phyloP scores from a whole-genome alignment of 2,113 vertebrate species.

The Haemorhous mexicanus region DNA sequence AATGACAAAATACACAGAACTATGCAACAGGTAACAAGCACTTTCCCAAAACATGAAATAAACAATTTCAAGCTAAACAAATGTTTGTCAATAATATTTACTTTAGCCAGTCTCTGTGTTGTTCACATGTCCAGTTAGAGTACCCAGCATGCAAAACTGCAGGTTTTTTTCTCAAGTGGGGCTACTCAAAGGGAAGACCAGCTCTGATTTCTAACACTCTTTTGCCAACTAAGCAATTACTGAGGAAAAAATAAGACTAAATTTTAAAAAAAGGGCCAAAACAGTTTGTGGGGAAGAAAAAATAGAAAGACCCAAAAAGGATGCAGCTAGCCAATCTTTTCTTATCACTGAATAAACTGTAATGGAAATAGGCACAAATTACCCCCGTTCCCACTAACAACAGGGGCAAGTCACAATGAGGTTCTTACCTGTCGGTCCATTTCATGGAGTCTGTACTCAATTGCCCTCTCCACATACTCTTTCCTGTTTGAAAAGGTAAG shows the following conservation, averaged over 20 bases:
- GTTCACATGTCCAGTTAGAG: not conserved
- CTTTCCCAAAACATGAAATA: not conserved
- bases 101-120: not conserved
- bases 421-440: constrained; percentile 83
- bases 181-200: not conserved
- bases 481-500: constrained; percentile 86
- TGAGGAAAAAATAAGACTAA: not conserved
- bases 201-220: not conserved
- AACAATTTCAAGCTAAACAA: not conserved
- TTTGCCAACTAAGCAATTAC: not conserved
- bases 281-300: not conserved
- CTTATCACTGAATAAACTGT: not conserved
- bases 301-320: not conserved
- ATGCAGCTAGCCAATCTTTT: not conserved
- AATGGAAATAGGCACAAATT: not conserved
- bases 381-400: not conserved
- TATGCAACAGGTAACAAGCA: not conserved
- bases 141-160: not conserved
- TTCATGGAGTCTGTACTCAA: constrained; percentile 85
- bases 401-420: fast-evolving
- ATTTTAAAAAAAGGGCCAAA: not conserved
- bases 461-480: constrained; percentile 85
- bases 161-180: not conserved
- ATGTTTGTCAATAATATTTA: not conserved
- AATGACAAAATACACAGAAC: not conserved